Evolutionary conservation across 2,888 invertebrate genomes (phyloP).

Genomic region (Tetramorium bicarinatum): DNA sequence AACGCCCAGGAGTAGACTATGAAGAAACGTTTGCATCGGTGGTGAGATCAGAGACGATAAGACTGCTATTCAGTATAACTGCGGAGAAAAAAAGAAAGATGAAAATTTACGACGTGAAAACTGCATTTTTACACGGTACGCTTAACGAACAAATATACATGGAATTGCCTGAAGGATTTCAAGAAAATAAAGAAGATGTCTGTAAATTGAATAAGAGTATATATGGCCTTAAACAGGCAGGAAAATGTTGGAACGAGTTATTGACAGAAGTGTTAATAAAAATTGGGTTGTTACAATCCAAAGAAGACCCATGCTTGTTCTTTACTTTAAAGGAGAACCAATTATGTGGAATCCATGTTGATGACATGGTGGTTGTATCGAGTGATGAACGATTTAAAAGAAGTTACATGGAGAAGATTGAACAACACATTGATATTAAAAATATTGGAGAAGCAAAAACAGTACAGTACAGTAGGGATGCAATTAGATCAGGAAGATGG

Average conservation of each 20-base stretch:
- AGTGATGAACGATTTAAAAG: neutral
- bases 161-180: neutral
- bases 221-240: conserved; percentile 23
- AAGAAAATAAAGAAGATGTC: neutral
- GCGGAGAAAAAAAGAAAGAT: neutral
- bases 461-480: conserved; percentile 24
- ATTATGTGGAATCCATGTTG: conserved; percentile 15
- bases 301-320: conserved; percentile 35
- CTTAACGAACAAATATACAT: neutral
- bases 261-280: neutral
- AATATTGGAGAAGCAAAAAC: neutral
- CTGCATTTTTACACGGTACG: neutral
- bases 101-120: neutral
- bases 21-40: conserved; percentile 35
- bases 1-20: conserved; percentile 28
- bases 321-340: neutral
- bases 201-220: neutral
- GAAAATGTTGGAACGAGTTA: conserved; percentile 26
- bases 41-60: neutral
- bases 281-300: conserved; percentile 1
- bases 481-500: neutral
- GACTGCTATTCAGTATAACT: conserved; percentile 10
- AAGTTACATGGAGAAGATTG: neutral
- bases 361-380: conserved; percentile 19
- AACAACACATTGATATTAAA: conserved; percentile 9